Evolutionary conservation across 2,113 vertebrate species (phyloP), one percentile per base, ranked within the genome.

Genomic region (Limnothrissa miodon): DNA sequence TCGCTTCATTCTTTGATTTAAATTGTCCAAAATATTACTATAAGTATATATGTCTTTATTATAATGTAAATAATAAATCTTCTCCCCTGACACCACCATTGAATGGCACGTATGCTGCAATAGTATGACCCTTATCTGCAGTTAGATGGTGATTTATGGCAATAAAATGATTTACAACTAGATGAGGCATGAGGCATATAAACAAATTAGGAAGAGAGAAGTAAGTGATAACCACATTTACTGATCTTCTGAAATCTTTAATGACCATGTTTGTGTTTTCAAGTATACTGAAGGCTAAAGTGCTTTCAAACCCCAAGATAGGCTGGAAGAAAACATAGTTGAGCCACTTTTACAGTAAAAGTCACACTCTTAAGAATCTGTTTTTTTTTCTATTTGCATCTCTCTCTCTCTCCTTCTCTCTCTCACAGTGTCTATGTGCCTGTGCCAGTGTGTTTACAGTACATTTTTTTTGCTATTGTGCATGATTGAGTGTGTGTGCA

Each of bases 241-340:
- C n/a, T n/a, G n/a, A n/a, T n/a, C 8, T 66, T 66, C 1, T 66
- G 25, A 66, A 66, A 66, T 33, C n/a, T 9, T 10, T 66, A 66
- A 66, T 66, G 59, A 66, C 59, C 25, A 56, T 56, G 59, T 66
- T 33, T 33, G n/a, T 66, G 59, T 66, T 66, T 29, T 66, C 59
- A 33, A 11, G 19, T n/a, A 33, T 29, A n/a, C n/a, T n/a, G n/a
- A n/a, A n/a, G n/a, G n/a, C 29, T 1, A 9, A 66, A 23, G 51
- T 56, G 21, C 1, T 66, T 66, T 66, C 59, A 66, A 66, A 25
- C n/a, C 59, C 59, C 4, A 1, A 8, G 7, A 6, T 33, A 10
- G 29, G 59, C 4, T 8, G 7, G 59, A 29, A 66, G 29, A 33
- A 29, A 59, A 56, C 1, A 15, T 19, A 56, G 51, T 56, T 62